These are phyloP conservation scores for Zenarchopterus dispar DNA, from an alignment of 2,797 vertebrate genomes.

Conservation along the genomic window DNA sequence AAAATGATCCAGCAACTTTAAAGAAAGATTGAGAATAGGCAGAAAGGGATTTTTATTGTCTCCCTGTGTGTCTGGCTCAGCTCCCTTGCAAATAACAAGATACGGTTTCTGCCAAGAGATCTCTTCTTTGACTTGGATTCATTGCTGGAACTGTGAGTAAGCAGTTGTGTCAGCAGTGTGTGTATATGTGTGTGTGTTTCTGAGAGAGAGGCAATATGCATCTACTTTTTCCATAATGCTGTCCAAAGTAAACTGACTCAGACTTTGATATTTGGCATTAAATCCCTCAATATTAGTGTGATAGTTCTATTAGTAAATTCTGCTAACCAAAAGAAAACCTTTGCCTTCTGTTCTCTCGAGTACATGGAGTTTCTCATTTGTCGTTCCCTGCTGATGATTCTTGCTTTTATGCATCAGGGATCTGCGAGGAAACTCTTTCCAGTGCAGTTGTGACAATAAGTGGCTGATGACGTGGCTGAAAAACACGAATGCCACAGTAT, in stretches of 20 bases:
- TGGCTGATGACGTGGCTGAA: slow-evolving; percentile 98
- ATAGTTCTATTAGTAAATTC: background rate
- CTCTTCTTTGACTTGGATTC: slow-evolving; percentile 95
- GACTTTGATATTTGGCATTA: slow-evolving; percentile 19
- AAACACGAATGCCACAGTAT: slow-evolving; percentile 96
- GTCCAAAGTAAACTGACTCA: slow-evolving; percentile 54
- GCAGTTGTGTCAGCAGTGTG: slow-evolving; percentile 64
- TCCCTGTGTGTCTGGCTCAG: slow-evolving; percentile 70
- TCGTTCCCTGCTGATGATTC: background rate
- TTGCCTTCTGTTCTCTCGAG: background rate
- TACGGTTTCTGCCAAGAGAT: slow-evolving; percentile 91
- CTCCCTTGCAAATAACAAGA: slow-evolving; percentile 95
- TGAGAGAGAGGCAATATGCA: background rate
- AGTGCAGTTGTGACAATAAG: slow-evolving; percentile 96
- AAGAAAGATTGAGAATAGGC: slow-evolving; percentile 6
- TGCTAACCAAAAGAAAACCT: background rate
- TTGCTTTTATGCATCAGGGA: slow-evolving; percentile 80
- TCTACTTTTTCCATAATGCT: slow-evolving; percentile 17
- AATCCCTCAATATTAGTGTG: background rate
- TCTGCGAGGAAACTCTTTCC: slow-evolving; percentile 94
- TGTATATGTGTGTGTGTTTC: slow-evolving; percentile 6
- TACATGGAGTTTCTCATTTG: background rate
- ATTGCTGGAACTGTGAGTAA: slow-evolving; percentile 96
- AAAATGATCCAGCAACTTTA: background rate
- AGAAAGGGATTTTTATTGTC: slow-evolving; percentile 7